Conservation (phyloP, 1,140 invertebrate genomes). For the Lordiphosa mommai region DNA sequence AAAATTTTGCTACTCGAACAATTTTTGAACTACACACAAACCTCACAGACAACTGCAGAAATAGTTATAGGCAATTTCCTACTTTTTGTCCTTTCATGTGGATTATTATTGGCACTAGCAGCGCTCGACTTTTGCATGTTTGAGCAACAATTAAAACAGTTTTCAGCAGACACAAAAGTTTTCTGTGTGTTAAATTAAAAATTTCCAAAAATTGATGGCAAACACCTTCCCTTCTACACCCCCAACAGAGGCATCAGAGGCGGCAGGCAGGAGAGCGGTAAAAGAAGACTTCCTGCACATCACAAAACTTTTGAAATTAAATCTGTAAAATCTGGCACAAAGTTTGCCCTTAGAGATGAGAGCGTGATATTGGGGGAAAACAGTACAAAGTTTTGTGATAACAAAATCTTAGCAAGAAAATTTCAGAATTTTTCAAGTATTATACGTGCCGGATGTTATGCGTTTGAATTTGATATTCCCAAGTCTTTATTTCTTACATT, state of each 20-base stretch:
- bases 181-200: conserved; percentile 46
- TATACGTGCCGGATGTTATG: no score
- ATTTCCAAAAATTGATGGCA: conserved; percentile 45
- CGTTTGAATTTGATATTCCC: no score
- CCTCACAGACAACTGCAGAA: conserved; percentile 39
- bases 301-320: conserved; percentile 53
- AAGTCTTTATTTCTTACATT: no score
- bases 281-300: conserved; percentile 13
- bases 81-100: conserved; percentile 40
- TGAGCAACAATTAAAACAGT: conserved; percentile 68
- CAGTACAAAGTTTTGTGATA: no score
- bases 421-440: no score
- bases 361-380: no score
- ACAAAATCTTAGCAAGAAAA: no score
- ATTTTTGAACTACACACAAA: conserved; percentile 37
- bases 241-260: no score
- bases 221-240: conserved; percentile 31
- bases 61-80: conserved; percentile 45
- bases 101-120: conserved; percentile 50
- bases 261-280: background rate
- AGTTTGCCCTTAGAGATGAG: conserved; percentile 12
- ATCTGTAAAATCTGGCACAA: conserved; percentile 46
- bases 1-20: conserved; percentile 49
- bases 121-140: conserved; percentile 13
- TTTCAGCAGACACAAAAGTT: conserved; percentile 42